Evolutionary conservation across 2,113 vertebrate species (phyloP), one percentile per base, ranked within the genome.

Genomic region (Lepisosteus oculatus): DNA sequence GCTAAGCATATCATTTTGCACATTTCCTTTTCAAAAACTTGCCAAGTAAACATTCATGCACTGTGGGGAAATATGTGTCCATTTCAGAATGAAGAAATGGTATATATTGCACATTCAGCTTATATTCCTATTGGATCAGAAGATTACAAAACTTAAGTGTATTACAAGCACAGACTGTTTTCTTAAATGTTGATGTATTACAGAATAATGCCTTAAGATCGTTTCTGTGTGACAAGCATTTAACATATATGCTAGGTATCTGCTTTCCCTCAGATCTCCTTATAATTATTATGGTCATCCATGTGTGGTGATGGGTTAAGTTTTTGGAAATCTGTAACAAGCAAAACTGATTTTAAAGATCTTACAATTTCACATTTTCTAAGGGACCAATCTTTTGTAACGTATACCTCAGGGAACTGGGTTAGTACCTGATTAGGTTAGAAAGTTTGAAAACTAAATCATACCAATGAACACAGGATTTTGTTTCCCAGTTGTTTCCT

Each of bases 41-140:
- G 44, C 55, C 54, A 66, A 66, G 55, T 64, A 72, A 17, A 54
- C 45, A 71, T 61, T 72, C 55, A 45, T 67, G 71, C 65, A 65
- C 56, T 55, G 51, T 8, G 14, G 51, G 55, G 54, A 64, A n/a
- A 13, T 44, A 43, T 14, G 55, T 67, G 63, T 72, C 47, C 70
- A 55, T 65, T 72, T 72, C 17, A 14, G 57, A 15, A 42, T 56
- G 41, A 41, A 54, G 41, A 14, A 56, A 64, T 54, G 59, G 57
- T 55, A 45, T 55, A 47, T 55, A 81, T 79, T 79, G 73, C 80
- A 81, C 76, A 74, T 76, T 77, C 65, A 70, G 56, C 55, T 59
- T 13, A 65, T n/a, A 69, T 70, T 55, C 17, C 41, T 76, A 3
- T 71, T 64, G 74, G 65, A 43, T 70, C 54, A 42, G 45, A 14